Conservation (phyloP, 2,888 invertebrate genomes). For the Elaeidobius kamerunicus region DNA sequence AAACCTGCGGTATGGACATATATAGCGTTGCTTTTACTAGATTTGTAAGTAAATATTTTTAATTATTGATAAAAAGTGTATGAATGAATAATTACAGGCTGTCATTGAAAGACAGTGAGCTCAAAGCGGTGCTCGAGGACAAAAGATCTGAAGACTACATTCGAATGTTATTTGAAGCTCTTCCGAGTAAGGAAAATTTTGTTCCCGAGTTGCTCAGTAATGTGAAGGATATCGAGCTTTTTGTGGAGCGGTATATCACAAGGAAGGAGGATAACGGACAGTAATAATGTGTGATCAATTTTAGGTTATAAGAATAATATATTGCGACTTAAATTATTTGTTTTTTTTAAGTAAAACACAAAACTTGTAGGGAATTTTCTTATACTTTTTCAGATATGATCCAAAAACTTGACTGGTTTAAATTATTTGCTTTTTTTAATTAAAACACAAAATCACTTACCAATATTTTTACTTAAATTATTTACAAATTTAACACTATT, state of each 20-base stretch:
- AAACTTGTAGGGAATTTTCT: no score
- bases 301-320: not conserved
- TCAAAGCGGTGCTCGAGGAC: conserved; percentile 37
- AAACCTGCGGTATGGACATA: conserved; percentile 70
- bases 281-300: conserved; percentile 21
- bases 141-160: conserved; percentile 35
- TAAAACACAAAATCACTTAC: no score
- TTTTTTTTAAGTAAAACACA: no score
- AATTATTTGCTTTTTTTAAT: no score
- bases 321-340: not conserved
- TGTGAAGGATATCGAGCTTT: conserved; percentile 37
- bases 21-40: conserved; percentile 65
- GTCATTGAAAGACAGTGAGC: conserved; percentile 38
- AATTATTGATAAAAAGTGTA: not conserved
- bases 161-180: conserved; percentile 30
- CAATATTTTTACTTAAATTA: not conserved
- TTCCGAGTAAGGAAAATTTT: conserved; percentile 35
- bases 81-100: conserved; percentile 44
- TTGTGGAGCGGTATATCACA: conserved; percentile 38
- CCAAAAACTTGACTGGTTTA: no score
- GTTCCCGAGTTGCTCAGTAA: conserved; percentile 35
- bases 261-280: conserved; percentile 16
- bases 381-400: no score
- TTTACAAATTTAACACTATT: not conserved
- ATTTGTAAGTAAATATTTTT: conserved; percentile 54